Conservation (phyloP, 2,113 vertebrate species). For the Pleuronectes platessa region DNA sequence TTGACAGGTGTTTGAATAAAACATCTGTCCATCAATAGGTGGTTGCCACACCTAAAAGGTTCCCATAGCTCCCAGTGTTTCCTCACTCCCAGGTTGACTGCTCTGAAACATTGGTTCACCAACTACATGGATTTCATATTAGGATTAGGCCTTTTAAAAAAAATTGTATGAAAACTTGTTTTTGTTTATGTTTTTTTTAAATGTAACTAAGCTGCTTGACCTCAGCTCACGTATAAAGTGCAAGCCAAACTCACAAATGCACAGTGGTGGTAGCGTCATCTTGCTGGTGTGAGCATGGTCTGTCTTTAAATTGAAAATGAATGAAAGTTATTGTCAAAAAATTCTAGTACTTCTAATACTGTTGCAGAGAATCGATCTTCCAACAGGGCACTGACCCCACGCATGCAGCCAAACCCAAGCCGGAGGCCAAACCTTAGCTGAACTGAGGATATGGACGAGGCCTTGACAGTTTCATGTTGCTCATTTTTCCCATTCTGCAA, state of each 20-base stretch:
- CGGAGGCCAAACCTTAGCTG: conserved; percentile 36
- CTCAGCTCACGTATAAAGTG: neutral
- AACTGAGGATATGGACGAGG: conserved; percentile 43
- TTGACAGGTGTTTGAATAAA: neutral
- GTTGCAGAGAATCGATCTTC: conserved; percentile 33
- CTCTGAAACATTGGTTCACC: neutral
- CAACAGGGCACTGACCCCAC: conserved; percentile 35
- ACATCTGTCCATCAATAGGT: neutral
- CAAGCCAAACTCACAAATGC: conserved; percentile 1
- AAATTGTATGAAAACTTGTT: neutral
- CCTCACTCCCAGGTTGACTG: neutral
- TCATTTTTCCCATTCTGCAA: conserved; percentile 35
- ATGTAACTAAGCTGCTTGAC: neutral
- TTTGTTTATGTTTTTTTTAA: neutral
- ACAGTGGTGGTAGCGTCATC: neutral
- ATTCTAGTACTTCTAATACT: no score
- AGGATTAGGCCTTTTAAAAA: neutral
- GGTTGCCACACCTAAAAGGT: neutral
- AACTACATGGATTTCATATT: neutral
- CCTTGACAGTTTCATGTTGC: conserved; percentile 52
- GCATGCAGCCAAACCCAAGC: conserved; percentile 28
- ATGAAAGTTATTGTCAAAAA: neutral
- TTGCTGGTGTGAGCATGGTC: neutral
- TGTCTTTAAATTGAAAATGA: conserved; percentile 6
- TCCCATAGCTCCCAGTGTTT: neutral